Percentiles rank a stretch among this genome's conserved stretches.
These are phyloP conservation scores for Zaprionus camerounensis DNA, from an alignment of 1,140 invertebrate species.

Conservation along the genomic window DNA sequence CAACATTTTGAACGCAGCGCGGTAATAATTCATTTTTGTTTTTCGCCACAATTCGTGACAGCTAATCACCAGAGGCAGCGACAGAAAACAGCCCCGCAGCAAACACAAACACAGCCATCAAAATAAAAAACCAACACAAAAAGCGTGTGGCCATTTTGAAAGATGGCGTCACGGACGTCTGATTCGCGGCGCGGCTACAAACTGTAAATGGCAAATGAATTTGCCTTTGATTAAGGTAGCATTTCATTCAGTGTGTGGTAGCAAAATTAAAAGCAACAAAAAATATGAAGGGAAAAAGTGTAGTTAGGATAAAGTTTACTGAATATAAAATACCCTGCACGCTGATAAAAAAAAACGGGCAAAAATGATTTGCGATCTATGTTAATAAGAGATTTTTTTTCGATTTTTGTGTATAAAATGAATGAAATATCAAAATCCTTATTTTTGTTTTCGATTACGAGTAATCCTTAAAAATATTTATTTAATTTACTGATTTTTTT, in stretches of 20 bases:
- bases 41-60: constrained; percentile 69
- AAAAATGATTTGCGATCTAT: too few relatives aligned
- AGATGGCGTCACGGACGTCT: constrained; percentile 72
- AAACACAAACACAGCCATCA: constrained; percentile 24
- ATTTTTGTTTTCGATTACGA: too few relatives aligned
- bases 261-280: constrained; percentile 46
- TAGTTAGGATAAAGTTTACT: background rate
- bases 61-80: constrained; percentile 67
- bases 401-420: too few relatives aligned
- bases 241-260: constrained; percentile 14
- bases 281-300: background rate
- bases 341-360: too few relatives aligned
- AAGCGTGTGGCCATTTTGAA: constrained; percentile 62
- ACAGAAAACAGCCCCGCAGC: constrained; percentile 28
- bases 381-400: too few relatives aligned
- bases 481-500: too few relatives aligned
- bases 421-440: too few relatives aligned
- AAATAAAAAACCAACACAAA: constrained; percentile 21
- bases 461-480: too few relatives aligned
- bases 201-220: constrained; percentile 62
- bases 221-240: constrained; percentile 43
- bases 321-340: background rate
- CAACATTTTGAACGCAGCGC: constrained; percentile 70
- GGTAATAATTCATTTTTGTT: constrained; percentile 80
- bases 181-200: constrained; percentile 60